Evolutionary conservation across 2,113 vertebrate species (phyloP), one percentile per base, ranked within the genome.

Genomic region (Chloropsis cyanopogon): DNA sequence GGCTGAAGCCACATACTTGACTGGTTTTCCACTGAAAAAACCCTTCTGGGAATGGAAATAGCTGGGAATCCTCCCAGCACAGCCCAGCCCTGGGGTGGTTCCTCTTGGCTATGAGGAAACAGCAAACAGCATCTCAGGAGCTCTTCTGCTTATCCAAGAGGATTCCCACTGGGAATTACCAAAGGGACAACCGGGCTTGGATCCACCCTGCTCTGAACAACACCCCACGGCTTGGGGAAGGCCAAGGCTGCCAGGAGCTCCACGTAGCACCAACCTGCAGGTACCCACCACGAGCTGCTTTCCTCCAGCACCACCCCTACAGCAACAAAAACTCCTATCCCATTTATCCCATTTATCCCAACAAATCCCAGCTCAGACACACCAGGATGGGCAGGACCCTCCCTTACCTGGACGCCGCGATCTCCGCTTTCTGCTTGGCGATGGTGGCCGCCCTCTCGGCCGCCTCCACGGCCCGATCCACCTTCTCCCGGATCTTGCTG

Each of bases 391-490:
- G 61, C 0, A 0, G 33, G 21, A 11, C 1, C 12, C 18, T 10
- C 5, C 47, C 97, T 97, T 96, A 99, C 99, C 99, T 99, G 91
- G 99, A 99, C 14, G 99, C 98, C 1, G 99, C 99, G 7, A 99
- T 99, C 98, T 99, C 99, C 0, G 99, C 99, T 85, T 99, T 99
- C 98, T 99, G 99, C 97, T 99, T 99, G 97, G 99, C 99, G n/a
- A 99, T 98, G 96, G 99, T 99, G 44, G 98, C 98, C 0, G 99
- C 99, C 90, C 99, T 98, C 97, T 99, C 99, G 0, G 99, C 99
- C 1, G 99, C 98, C 87, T 99, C 99, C 5, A 99, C 96, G 0
- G 99, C 99, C 2, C 99, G 98, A 96, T 99, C 99, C 97, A 99
- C 99, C 97, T 99, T 99, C 98, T 99, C 99, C 1, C 99, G 97